Conservation (phyloP, 2,797 vertebrate species). For the Nannoperca obscura region DNA sequence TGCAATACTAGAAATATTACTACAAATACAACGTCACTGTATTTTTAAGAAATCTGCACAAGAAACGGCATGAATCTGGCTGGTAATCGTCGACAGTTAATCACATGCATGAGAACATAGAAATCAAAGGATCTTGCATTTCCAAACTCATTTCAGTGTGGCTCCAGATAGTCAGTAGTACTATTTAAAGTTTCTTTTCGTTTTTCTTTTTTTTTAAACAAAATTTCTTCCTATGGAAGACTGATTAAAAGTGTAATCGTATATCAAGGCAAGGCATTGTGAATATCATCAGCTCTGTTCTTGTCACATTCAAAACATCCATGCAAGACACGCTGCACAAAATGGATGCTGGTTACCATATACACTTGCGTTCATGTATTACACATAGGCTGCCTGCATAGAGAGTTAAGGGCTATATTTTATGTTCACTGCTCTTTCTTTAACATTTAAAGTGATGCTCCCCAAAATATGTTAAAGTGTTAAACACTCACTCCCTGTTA, state of each 20-base stretch:
- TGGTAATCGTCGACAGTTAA: conserved; percentile 28
- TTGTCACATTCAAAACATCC: conserved; percentile 25
- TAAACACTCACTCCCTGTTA: background rate
- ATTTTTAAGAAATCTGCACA: conserved; percentile 1
- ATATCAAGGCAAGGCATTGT: conserved; percentile 52
- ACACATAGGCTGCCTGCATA: conserved; percentile 42
- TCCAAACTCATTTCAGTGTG: conserved; percentile 16
- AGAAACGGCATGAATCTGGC: conserved; percentile 43
- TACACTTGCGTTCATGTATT: conserved; percentile 32
- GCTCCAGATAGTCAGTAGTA: conserved; percentile 43
- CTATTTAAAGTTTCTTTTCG: background rate
- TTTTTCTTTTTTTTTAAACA: conserved; percentile 2
- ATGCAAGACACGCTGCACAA: conserved; percentile 11
- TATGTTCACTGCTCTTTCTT: conserved; percentile 38
- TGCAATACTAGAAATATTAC: conserved; percentile 39
- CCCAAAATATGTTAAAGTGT: conserved; percentile 2
- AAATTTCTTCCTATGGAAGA: conserved; percentile 87
- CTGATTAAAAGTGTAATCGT: conserved; percentile 46
- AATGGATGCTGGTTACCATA: conserved; percentile 29
- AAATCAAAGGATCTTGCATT: conserved; percentile 42
- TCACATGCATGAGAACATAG: conserved; percentile 54
- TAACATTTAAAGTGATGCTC: conserved; percentile 35
- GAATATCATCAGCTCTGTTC: conserved; percentile 45
- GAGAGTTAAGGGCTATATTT: conserved; percentile 69
- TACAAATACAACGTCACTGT: conserved; percentile 23